Conservation (phyloP, 2,113 vertebrate genomes). For the Climacteris rufus region DNA sequence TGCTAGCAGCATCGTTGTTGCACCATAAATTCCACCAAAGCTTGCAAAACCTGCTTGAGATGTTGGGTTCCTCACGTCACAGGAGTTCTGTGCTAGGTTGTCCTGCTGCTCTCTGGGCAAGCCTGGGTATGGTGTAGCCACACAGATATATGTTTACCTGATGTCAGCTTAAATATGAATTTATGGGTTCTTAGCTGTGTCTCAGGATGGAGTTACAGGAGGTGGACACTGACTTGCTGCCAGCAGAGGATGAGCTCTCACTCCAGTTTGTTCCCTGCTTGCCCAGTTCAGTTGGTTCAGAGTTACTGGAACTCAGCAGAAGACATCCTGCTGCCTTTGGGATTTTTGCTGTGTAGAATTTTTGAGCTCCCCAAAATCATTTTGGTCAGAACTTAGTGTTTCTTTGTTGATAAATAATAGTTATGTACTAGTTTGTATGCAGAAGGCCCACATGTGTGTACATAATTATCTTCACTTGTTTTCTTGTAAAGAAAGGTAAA, state of each 20-base stretch:
- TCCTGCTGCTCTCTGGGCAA: not conserved
- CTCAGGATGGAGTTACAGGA: not conserved
- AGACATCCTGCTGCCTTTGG: not conserved
- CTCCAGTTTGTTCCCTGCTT: not conserved
- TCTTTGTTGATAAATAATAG: not conserved
- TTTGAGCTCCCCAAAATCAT: not conserved
- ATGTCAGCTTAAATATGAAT: not conserved
- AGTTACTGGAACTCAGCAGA: not conserved
- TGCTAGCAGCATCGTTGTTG: not conserved
- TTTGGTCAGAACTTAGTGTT: not conserved
- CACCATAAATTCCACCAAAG: not conserved
- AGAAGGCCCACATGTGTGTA: not conserved
- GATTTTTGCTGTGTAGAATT: not conserved
- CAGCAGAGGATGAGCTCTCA: not conserved
- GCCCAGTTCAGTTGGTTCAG: not conserved
- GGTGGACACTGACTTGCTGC: not conserved
- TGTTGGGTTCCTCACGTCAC: not conserved
- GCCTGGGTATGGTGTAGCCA: not conserved
- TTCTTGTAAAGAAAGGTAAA: not conserved
- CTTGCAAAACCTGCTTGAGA: slow-evolving; percentile 15
- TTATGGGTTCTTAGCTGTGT: not conserved
- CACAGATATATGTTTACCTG: not conserved
- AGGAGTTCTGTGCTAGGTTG: not conserved
- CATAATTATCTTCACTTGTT: not conserved
- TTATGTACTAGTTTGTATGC: not conserved